Conservation (phyloP, 2,888 invertebrate species). For the Heterodera filipjevi region DNA sequence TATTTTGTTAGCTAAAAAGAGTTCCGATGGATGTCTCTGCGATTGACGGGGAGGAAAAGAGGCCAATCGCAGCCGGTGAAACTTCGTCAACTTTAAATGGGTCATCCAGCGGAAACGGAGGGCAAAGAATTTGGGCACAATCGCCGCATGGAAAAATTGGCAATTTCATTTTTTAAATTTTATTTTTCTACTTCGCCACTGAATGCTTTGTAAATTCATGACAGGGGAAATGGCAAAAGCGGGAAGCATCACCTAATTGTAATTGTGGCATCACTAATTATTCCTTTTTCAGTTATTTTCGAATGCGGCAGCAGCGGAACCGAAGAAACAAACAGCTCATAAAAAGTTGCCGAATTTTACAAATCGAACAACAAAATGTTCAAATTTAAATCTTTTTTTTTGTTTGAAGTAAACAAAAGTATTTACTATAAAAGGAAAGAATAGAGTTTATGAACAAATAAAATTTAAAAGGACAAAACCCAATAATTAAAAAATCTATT, state of each 20-base stretch:
- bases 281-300: conserved; percentile 24
- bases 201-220: no score
- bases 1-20: background rate
- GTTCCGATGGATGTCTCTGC: background rate
- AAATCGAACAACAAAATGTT: background rate
- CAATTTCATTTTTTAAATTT: no score
- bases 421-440: no score
- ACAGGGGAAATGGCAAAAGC: no score
- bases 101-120: background rate
- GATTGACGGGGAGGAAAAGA: background rate
- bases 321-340: conserved; percentile 27
- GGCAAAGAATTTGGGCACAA: background rate
- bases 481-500: background rate
- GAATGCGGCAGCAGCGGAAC: conserved; percentile 26
- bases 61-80: background rate
- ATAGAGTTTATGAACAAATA: background rate
- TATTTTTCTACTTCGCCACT: no score
- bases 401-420: no score
- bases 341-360: background rate
- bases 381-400: background rate
- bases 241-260: no score
- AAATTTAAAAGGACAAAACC: background rate
- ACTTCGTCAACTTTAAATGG: background rate
- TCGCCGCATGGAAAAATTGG: background rate
- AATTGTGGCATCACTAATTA: no score